These are phyloP conservation scores for Vanessa tameamea DNA, from an alignment of 1,140 invertebrate species.

Conservation along the genomic window DNA sequence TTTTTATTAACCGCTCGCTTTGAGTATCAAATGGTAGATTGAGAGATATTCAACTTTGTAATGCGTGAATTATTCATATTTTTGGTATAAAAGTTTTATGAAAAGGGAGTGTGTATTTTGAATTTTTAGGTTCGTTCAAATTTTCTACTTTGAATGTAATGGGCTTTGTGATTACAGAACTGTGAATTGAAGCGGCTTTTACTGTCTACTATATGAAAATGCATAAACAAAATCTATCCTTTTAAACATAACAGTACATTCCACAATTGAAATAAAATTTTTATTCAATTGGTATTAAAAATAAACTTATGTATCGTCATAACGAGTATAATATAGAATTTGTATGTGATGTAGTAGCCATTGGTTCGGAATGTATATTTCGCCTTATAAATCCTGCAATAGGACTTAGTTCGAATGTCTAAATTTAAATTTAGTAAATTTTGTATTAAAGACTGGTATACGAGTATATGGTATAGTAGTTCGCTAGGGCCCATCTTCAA, in stretches of 20 bases:
- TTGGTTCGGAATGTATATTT: too few relatives aligned
- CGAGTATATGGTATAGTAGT: too few relatives aligned
- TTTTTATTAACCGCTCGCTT: slow-evolving; percentile 73
- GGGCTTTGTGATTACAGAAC: slow-evolving; percentile 2
- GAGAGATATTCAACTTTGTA: slow-evolving; percentile 48
- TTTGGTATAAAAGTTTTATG: slow-evolving; percentile 20
- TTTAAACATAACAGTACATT: neutral
- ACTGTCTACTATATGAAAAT: neutral
- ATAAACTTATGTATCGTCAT: too few relatives aligned
- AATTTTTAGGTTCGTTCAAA: slow-evolving; percentile 3
- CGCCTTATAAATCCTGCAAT: too few relatives aligned
- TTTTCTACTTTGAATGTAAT: neutral
- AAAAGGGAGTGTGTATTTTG: slow-evolving; percentile 10
- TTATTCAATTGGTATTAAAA: too few relatives aligned
- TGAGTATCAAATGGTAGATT: slow-evolving; percentile 49
- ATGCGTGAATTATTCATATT: slow-evolving; percentile 44
- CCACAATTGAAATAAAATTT: too few relatives aligned
- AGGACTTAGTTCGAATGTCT: too few relatives aligned
- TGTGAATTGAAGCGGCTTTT: neutral
- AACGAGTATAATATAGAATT: too few relatives aligned
- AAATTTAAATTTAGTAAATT: too few relatives aligned
- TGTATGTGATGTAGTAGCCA: too few relatives aligned
- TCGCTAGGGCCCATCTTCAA: too few relatives aligned
- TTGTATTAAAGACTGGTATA: too few relatives aligned
- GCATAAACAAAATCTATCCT: neutral